These are phyloP conservation scores for Heliconius ethilla DNA, from an alignment of 2,888 invertebrate genomes.

Conservation along the genomic window DNA sequence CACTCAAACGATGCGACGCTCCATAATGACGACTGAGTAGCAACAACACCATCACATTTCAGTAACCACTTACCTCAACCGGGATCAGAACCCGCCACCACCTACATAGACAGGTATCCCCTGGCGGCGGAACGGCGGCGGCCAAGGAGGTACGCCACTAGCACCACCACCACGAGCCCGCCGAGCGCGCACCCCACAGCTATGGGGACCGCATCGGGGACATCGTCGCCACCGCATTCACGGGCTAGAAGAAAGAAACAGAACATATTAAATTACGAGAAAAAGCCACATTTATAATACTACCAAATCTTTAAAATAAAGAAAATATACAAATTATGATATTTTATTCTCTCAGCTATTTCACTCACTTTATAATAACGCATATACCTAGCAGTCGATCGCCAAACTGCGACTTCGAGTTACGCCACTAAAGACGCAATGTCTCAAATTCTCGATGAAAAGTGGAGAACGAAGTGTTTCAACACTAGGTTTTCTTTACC, in stretches of 20 bases:
- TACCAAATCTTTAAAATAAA: too few relatives aligned
- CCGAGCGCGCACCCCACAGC: slow-evolving; percentile 97
- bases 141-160: slow-evolving; percentile 95
- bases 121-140: slow-evolving; percentile 91
- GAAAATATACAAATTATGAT: too few relatives aligned
- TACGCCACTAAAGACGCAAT: too few relatives aligned
- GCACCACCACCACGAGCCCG: slow-evolving; percentile 93
- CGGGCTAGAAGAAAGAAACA: slow-evolving; percentile 50
- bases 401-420: too few relatives aligned
- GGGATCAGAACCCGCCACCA: slow-evolving; percentile 17
- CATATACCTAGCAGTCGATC: too few relatives aligned
- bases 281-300: not conserved
- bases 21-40: too few relatives aligned
- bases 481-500: too few relatives aligned
- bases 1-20: too few relatives aligned
- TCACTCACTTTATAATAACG: too few relatives aligned
- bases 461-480: too few relatives aligned
- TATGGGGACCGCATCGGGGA: slow-evolving; percentile 96
- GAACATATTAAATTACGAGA: not conserved
- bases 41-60: not conserved
- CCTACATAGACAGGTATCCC: slow-evolving; percentile 94
- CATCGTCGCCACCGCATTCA: slow-evolving; percentile 87
- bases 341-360: too few relatives aligned
- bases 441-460: too few relatives aligned
- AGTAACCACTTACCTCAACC: not conserved